Conservation (phyloP, 2,888 invertebrate genomes). For the Esperia sulphurella region DNA sequence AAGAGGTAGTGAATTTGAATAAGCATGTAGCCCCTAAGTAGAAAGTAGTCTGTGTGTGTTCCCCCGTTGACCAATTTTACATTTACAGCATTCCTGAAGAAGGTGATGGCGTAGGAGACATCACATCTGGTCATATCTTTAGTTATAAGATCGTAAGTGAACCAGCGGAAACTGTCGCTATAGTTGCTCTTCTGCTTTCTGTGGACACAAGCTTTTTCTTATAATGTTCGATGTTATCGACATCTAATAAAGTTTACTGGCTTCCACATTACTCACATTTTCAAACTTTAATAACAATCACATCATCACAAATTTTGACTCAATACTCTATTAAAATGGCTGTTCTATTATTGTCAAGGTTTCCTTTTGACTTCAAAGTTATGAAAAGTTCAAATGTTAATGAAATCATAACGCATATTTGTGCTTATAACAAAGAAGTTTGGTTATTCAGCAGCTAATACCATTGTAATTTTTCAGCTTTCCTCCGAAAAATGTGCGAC, state of each 20-base stretch:
- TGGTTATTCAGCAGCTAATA: neutral
- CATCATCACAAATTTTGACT: too few relatives aligned
- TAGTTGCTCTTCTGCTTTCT: slow-evolving; percentile 34
- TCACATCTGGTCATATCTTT: slow-evolving; percentile 67
- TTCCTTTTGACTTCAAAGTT: too few relatives aligned
- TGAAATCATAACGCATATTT: neutral
- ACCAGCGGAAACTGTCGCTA: slow-evolving; percentile 29
- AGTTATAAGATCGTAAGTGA: slow-evolving; percentile 80
- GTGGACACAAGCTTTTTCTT: slow-evolving; percentile 12
- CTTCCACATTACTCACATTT: slow-evolving; percentile 1
- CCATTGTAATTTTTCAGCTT: slow-evolving; percentile 77
- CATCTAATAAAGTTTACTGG: slow-evolving; percentile 1
- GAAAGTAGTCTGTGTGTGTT: slow-evolving; percentile 45
- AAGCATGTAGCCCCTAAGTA: slow-evolving; percentile 21
- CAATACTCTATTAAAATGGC: too few relatives aligned
- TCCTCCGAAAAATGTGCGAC: slow-evolving; percentile 92
- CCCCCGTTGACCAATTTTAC: slow-evolving; percentile 60
- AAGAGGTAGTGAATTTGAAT: neutral
- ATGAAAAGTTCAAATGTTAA: too few relatives aligned
- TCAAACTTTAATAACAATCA: neutral
- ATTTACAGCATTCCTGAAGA: slow-evolving; percentile 89
- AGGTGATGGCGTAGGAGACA: slow-evolving; percentile 83
- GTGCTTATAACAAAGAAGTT: neutral
- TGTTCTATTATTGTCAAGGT: too few relatives aligned
- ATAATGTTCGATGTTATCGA: neutral